Evolutionary conservation across 2,797 vertebrate genomes (phyloP), one percentile per base, ranked within the genome.

Genomic region (Anguilla obscura): DNA sequence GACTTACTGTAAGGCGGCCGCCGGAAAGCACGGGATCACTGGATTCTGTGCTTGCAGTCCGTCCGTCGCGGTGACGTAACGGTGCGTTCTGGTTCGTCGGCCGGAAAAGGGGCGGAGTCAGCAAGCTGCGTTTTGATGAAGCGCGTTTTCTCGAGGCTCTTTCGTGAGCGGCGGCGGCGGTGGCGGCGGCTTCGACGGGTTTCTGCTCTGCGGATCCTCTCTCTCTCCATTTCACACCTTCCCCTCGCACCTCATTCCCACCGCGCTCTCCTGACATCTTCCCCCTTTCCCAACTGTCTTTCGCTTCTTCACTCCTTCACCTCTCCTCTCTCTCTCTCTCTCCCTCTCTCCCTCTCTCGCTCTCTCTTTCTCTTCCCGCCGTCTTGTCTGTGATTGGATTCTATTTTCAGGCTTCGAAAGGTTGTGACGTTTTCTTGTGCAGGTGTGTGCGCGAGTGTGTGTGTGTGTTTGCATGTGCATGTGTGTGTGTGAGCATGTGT

Each of bases 401-500:
- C 96, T 97, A 96, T 97, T 97, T 97, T 94, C 93, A 93, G 95
- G 93, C 92, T 66, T 90, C 95, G 95, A 95, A 95, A 95, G 95
- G 95, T 95, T 93, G 96, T 94, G 74, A 40, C 14, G 92, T 89
- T 92, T 93, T 96, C n/a, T n/a, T 76, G 86, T 71, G 12, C 21
- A 3, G 18, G 16, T 60, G 58, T 60, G 58, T 18, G 58, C 76
- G 66, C 12, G 2, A 74, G 2, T 60, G 58, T 21, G 1, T 60
- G 58, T 21, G 1, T 60, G 60, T 21, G 60, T n/a, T 3, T n/a
- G 60, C 1, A 0, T n/a, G 24, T 21, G 0, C n/a, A 21, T 63
- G 3, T 66, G 60, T 66, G n/a, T 66, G 60, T 24, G 24, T 8
- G 60, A 95, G 93, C 94, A 95, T 95, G 95, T 95, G 94, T 94